Conservation (phyloP, 2,113 vertebrate genomes). For the Todiramphus saurophagus region DNA sequence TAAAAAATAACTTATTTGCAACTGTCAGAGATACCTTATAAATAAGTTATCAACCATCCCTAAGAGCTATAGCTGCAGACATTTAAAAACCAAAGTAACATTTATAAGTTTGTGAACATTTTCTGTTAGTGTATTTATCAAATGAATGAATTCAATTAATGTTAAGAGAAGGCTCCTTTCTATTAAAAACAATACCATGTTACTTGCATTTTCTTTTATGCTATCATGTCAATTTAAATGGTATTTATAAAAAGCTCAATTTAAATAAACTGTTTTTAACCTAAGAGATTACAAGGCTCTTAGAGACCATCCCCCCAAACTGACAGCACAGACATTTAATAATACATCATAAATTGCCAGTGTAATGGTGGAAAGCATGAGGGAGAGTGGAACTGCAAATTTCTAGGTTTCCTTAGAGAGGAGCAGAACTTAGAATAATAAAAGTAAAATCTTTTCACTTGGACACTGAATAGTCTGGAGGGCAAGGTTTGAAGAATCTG, state of each 20-base stretch:
- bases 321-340: neutral
- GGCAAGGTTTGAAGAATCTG: neutral
- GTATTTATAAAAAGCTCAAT: neutral
- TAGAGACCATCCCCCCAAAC: neutral
- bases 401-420: neutral
- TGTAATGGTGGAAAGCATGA: neutral
- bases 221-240: neutral
- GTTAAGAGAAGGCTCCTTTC: neutral
- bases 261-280: neutral
- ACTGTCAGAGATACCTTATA: constrained; percentile 24
- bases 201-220: neutral
- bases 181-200: neutral
- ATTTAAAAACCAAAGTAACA: neutral
- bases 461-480: neutral
- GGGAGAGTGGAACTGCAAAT: neutral
- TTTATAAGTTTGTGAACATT: constrained; percentile 24
- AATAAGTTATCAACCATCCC: constrained; percentile 26
- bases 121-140: constrained; percentile 42
- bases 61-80: constrained; percentile 11
- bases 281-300: neutral
- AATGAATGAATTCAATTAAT: neutral
- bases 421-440: neutral
- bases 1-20: constrained; percentile 29
- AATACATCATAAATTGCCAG: neutral
- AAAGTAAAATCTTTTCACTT: neutral